phyloP scores from a whole-genome alignment of 2,113 vertebrate genomes.

The Nesoenas mayeri region DNA sequence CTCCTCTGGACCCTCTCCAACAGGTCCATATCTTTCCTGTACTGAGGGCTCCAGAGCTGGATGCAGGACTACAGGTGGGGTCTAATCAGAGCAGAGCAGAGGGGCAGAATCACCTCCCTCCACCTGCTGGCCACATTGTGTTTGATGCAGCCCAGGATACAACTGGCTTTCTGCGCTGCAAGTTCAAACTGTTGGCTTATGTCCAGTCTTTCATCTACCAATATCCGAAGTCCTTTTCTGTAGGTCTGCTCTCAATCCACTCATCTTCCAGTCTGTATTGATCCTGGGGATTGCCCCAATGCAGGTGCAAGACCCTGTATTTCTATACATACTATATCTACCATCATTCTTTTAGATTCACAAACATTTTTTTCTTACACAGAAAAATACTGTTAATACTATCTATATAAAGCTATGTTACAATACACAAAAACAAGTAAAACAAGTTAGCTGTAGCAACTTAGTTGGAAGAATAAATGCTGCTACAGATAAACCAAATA shows the following conservation, averaged over 20 bases:
- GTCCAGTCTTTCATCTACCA: background rate
- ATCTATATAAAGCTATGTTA: background rate
- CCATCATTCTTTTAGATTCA: background rate
- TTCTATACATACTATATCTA: background rate
- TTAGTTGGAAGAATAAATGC: background rate
- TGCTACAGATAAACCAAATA: background rate
- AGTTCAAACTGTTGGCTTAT: background rate
- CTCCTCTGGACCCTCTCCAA: background rate
- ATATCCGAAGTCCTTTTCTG: background rate
- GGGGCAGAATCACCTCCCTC: background rate
- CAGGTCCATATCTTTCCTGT: background rate
- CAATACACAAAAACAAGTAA: background rate
- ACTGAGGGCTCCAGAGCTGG: background rate
- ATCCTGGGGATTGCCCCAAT: background rate
- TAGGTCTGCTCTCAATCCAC: background rate
- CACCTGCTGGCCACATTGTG: background rate
- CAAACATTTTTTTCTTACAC: background rate
- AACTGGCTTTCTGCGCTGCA: too few species aligned
- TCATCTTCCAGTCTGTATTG: background rate
- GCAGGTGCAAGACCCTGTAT: too few species aligned
- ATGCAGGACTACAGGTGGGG: background rate
- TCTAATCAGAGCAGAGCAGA: background rate
- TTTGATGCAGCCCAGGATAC: background rate
- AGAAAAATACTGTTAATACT: background rate
- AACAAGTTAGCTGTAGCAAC: background rate